Percentiles rank a stretch among this genome's conserved stretches.
Conservation (phyloP, 2,113 vertebrate species). For the Electrona antarctica region DNA sequence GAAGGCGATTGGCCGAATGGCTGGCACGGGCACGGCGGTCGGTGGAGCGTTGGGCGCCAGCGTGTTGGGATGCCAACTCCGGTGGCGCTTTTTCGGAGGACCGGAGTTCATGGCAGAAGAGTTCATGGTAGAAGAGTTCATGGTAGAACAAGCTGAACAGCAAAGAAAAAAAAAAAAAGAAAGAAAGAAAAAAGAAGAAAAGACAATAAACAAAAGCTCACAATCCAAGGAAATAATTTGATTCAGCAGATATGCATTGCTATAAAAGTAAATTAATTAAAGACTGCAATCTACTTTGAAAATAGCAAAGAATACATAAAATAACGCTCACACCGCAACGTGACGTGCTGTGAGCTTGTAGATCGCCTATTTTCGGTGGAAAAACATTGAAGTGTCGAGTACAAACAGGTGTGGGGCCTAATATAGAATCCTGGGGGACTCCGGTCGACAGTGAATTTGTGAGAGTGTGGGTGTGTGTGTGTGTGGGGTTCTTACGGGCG, state of each 20-base stretch:
- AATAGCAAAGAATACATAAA: not conserved
- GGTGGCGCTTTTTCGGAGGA: slow-evolving; percentile 96
- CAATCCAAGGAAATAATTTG: not conserved
- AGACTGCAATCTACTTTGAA: too few species aligned
- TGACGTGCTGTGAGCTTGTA: too few species aligned
- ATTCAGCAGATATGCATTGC: not conserved
- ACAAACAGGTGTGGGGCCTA: too few species aligned
- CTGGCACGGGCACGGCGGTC: slow-evolving; percentile 84
- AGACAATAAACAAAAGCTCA: not conserved
- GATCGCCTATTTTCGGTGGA: too few species aligned
- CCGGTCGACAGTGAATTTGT: too few species aligned
- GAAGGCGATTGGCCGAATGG: slow-evolving; percentile 84
- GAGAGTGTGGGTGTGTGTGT: too few species aligned
- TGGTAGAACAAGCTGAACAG: slow-evolving; percentile 75
- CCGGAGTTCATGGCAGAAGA: slow-evolving; percentile 87
- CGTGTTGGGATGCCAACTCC: slow-evolving; percentile 92
- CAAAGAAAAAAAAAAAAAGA: not conserved
- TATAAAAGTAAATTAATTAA: not conserved
- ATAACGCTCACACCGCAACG: too few species aligned
- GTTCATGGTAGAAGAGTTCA: slow-evolving; percentile 82
- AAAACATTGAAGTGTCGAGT: too few species aligned
- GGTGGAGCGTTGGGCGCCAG: slow-evolving; percentile 78
- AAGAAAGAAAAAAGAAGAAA: not conserved
- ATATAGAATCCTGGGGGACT: too few species aligned
- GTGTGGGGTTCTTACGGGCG: slow-evolving; percentile 59